Evolutionary conservation across 2,797 vertebrate species (phyloP), one percentile per base, ranked within the genome.

Genomic region (Scarus forsteni): DNA sequence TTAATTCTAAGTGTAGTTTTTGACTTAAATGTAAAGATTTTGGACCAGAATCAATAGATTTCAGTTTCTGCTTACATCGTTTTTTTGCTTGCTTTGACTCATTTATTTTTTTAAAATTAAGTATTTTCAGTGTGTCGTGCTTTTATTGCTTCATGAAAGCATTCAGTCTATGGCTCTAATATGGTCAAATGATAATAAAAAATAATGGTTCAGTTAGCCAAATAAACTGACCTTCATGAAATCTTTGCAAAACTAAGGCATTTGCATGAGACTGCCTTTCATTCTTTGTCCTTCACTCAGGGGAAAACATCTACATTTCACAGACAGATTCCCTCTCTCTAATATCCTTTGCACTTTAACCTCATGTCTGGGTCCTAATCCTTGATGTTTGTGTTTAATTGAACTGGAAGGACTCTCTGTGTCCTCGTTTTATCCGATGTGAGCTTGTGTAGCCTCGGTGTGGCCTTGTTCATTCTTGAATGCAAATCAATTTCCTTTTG

Each of bases 401-500:
- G 13, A 59, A 49, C 42, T 62, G 8, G 50, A 38, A 34, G 9
- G 39, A 68, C 42, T 10, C 36, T 49, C 36, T 73, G 44, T 59
- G 66, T 50, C 54, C 62, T 65, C 51, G 39, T 66, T 51, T 78
- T 16, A 79, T 69, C 78, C 54, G 36, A 57, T 70, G 45, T 66
- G 18, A 83, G 62, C 54, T 77, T 59, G 71, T 46, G 18, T 60
- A 51, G 56, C 53, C 68, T 46, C 58, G 6, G 10, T 72, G 27
- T 56, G 56, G 46, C 60, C 61, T 64, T 12, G 19, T 52, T 82
- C 73, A 77, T 66, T 72, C 36, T 48, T 64, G 45, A 73, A 57
- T 63, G 42, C 7, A 78, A 81, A 68, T 75, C 73, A 86, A 78
- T 81, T 83, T 86, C 81, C 78, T 68, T 66, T 27, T 55, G 1